phyloP scores from a whole-genome alignment of 1,140 invertebrate genomes.

The Sitobion miscanthi region DNA sequence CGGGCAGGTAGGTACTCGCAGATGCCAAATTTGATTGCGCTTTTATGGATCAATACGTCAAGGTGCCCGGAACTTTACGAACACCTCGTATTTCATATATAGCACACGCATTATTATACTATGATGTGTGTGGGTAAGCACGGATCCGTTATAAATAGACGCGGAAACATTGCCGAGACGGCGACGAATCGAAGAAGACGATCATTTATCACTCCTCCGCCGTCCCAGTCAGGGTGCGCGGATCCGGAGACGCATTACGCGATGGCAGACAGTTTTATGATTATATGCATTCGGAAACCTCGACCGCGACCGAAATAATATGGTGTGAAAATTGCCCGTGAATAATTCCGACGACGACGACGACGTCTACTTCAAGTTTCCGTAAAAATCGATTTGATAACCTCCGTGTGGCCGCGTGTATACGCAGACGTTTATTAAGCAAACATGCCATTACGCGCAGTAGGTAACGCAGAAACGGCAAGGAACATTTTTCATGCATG shows the following conservation, averaged over 20 bases:
- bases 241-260: background rate
- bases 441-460: background rate
- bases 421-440: background rate
- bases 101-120: background rate
- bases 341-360: background rate
- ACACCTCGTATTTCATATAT: background rate
- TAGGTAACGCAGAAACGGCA: background rate
- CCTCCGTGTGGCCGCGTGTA: background rate
- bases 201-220: background rate
- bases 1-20: no score
- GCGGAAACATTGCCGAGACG: background rate
- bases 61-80: background rate
- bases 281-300: background rate
- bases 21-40: no score
- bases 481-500: background rate
- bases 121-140: background rate
- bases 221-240: background rate
- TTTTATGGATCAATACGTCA: no score
- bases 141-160: background rate
- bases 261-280: background rate
- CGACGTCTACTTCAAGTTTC: background rate
- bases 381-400: constrained; percentile 14
- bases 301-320: background rate
- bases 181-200: background rate
- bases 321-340: background rate